These are phyloP conservation scores for Adelphocoris suturalis DNA, from an alignment of 2,888 invertebrate species.

Conservation along the genomic window DNA sequence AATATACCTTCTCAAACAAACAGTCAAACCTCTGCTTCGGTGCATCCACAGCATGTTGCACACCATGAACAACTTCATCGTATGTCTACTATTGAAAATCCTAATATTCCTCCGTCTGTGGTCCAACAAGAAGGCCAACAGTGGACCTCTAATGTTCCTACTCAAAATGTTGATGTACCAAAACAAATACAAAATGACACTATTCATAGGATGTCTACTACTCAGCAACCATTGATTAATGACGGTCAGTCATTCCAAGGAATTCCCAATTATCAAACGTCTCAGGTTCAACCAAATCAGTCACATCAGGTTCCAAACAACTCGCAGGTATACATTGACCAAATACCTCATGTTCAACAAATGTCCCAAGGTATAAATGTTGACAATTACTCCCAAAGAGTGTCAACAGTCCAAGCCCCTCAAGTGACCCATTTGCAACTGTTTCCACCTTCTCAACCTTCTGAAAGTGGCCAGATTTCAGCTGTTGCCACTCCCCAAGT, in stretches of 20 bases:
- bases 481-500: conserved; percentile 52
- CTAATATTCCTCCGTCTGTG: conserved; percentile 32
- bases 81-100: conserved; percentile 61
- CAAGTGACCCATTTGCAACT: conserved; percentile 58
- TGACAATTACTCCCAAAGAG: conserved; percentile 36
- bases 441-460: conserved; percentile 1
- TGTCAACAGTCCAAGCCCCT: conserved; percentile 69
- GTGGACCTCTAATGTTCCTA: conserved; percentile 38
- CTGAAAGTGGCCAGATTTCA: conserved; percentile 47
- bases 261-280: background rate
- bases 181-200: conserved; percentile 23
- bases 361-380: conserved; percentile 21
- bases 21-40: background rate
- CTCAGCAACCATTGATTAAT: conserved; percentile 58
- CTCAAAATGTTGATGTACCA: conserved; percentile 16
- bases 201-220: conserved; percentile 50
- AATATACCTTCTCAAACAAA: background rate
- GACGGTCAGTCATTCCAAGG: conserved; percentile 51
- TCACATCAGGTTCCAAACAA: conserved; percentile 41
- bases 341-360: conserved; percentile 8
- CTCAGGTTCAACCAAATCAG: conserved; percentile 18
- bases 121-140: conserved; percentile 53
- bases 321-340: conserved; percentile 43
- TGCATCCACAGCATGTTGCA: conserved; percentile 8
- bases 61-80: conserved; percentile 52